A percentile compares a stretch with the other conserved stretches of the same genome.
Evolutionary conservation across 2,797 vertebrate species (phyloP).

Genomic region (Natrix natrix): DNA sequence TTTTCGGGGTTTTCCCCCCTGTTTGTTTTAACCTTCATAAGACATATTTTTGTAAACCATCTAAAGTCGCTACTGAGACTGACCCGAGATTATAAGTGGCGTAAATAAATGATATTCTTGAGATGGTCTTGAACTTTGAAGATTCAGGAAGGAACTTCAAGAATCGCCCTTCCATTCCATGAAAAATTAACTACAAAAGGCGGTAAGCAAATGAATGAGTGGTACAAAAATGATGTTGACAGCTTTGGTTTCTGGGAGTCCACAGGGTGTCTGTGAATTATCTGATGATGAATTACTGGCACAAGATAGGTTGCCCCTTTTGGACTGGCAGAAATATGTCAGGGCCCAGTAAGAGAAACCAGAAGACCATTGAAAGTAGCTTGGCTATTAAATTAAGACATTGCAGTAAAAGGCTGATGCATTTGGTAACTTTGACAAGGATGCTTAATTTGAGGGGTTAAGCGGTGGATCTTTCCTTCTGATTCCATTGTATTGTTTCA

Average conservation of each 20-base stretch:
- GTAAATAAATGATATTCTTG: neutral
- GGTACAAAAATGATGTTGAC: neutral
- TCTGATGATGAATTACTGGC: neutral
- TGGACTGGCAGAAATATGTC: neutral
- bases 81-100: neutral
- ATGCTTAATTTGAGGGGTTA: neutral
- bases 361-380: constrained; percentile 18
- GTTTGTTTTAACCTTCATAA: neutral
- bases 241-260: neutral
- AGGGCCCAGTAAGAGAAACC: neutral
- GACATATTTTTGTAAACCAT: neutral
- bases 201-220: neutral
- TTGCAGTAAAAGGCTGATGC: constrained; percentile 19
- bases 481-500: neutral
- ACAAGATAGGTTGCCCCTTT: neutral
- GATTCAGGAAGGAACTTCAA: neutral
- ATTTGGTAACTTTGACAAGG: neutral
- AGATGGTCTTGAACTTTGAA: neutral
- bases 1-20: neutral
- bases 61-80: neutral
- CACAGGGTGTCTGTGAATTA: neutral
- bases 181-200: neutral
- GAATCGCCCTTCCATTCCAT: neutral
- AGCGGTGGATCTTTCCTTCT: neutral
- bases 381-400: constrained; percentile 35